phyloP scores from a whole-genome alignment of 2,888 invertebrate species.

The Gisinianus flammeolus region DNA sequence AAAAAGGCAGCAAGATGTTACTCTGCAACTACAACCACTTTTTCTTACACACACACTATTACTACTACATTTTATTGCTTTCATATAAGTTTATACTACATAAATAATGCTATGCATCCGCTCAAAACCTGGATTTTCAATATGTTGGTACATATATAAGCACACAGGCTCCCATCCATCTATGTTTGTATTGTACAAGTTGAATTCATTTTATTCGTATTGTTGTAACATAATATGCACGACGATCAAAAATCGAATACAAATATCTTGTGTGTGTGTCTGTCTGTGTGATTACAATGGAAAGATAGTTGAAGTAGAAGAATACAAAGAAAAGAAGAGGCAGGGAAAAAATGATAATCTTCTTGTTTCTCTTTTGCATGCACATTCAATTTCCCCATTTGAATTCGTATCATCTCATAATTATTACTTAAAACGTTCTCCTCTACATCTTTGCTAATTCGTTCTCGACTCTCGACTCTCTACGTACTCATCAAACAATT shows the following conservation, averaged over 20 bases:
- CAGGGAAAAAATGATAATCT: background rate
- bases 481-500: constrained; percentile 30
- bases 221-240: background rate
- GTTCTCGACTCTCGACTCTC: constrained; percentile 4
- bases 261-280: background rate
- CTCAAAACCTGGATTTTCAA: background rate
- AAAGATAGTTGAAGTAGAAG: background rate
- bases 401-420: constrained; percentile 36
- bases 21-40: constrained; percentile 3
- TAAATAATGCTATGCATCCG: constrained; percentile 24
- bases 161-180: no score
- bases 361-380: constrained; percentile 32
- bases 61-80: constrained; percentile 23
- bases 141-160: background rate
- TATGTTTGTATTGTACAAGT: background rate
- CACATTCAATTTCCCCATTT: constrained; percentile 41
- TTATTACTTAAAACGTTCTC: constrained; percentile 32
- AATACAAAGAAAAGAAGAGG: background rate
- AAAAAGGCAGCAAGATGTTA: constrained; percentile 6
- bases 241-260: constrained; percentile 2
- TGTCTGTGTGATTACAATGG: constrained; percentile 21
- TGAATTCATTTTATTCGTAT: background rate
- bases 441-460: constrained; percentile 35
- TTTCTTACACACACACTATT: constrained; percentile 15
- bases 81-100: constrained; percentile 17